Evolutionary conservation across 2,888 invertebrate species (phyloP).

Genomic region (Callyntrura guangdongensis): DNA sequence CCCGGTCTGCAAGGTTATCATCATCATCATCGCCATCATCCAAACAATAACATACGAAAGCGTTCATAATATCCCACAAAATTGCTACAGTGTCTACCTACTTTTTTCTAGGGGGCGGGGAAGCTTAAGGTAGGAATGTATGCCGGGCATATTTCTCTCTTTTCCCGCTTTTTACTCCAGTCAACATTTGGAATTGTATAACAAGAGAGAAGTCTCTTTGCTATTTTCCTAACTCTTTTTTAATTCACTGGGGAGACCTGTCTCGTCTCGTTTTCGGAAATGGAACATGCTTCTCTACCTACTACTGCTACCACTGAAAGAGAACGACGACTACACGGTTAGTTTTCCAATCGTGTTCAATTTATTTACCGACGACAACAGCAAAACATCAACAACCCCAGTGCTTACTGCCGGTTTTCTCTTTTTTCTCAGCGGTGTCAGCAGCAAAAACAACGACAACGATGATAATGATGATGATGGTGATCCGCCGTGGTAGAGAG

Average conservation of each 20-base stretch:
- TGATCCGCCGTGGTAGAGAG: constrained; percentile 21
- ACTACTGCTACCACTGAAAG: no score
- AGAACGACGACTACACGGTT: no score
- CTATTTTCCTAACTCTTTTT: neutral
- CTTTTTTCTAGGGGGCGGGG: no score
- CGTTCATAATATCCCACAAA: neutral
- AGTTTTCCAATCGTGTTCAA: constrained; percentile 58
- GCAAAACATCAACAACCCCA: no score
- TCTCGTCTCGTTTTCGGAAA: constrained; percentile 24
- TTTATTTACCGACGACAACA: constrained; percentile 40
- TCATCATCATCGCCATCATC: neutral
- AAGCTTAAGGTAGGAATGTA: neutral
- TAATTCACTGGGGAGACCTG: constrained; percentile 66
- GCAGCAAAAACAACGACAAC: neutral
- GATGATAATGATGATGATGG: neutral
- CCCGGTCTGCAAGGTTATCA: constrained; percentile 19
- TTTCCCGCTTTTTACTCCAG: neutral
- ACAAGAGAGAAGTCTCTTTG: neutral
- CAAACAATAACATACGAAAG: constrained; percentile 7
- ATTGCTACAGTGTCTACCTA: constrained; percentile 3
- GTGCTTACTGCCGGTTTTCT: no score
- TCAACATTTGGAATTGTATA: no score
- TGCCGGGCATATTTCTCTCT: constrained; percentile 7
- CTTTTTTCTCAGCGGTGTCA: constrained; percentile 16
- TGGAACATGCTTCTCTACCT: neutral